A percentile compares a stretch with the other conserved stretches of the same genome.
Conservation (phyloP, 1,140 invertebrate species). For the Dendrolimus punctatus region DNA sequence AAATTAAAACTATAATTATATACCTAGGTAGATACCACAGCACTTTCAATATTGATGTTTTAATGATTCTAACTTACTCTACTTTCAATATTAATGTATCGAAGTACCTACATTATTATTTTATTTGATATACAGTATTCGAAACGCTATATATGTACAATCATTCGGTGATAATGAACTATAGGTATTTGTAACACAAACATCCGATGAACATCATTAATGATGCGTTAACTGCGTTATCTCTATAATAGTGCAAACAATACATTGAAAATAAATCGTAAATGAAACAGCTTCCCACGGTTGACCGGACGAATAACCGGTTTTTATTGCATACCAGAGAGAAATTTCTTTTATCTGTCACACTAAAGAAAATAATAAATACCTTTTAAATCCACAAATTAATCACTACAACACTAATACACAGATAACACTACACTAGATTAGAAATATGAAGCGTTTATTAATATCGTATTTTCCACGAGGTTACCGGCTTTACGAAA, state of each 20-base stretch:
- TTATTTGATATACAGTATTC: too few species aligned
- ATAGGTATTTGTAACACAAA: too few species aligned
- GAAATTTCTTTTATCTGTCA: conserved; percentile 43
- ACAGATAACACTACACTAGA: conserved; percentile 41
- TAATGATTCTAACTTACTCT: too few species aligned
- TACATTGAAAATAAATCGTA: conserved; percentile 16
- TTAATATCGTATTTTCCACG: conserved; percentile 32
- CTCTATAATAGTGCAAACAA: conserved; percentile 6
- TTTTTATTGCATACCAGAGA: conserved; percentile 53
- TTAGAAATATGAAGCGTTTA: conserved; percentile 42
- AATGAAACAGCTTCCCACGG: conserved; percentile 61
- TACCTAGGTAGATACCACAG: too few species aligned
- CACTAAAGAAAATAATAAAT: conserved; percentile 41
- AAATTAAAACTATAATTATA: too few species aligned
- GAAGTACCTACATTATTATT: too few species aligned
- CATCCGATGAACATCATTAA: too few species aligned
- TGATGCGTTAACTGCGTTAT: too few species aligned
- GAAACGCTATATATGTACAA: too few species aligned
- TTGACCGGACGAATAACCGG: conserved; percentile 56
- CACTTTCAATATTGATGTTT: too few species aligned
- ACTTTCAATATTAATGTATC: too few species aligned
- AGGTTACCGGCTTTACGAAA: conserved; percentile 24
- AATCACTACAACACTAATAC: conserved; percentile 26
- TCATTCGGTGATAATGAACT: too few species aligned
- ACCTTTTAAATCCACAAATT: conserved; percentile 31